These are phyloP conservation scores for Synergus japonicus DNA, from an alignment of 2,888 invertebrate species.

Conservation along the genomic window DNA sequence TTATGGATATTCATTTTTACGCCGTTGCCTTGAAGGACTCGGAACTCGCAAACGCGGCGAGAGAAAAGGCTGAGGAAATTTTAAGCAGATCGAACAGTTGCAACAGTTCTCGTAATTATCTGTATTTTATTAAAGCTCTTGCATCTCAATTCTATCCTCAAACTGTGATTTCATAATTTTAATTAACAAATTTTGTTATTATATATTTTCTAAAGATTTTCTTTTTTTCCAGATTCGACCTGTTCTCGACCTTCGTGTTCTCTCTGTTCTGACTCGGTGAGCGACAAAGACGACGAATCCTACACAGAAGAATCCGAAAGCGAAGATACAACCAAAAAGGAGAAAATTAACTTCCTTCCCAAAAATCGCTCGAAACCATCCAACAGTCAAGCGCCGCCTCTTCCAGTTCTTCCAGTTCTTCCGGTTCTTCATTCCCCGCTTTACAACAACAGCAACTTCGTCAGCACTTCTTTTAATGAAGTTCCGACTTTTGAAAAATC, in stretches of 20 bases:
- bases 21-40: constrained; percentile 82
- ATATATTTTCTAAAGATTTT: constrained; percentile 47
- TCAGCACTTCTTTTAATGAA: constrained; percentile 69
- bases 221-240: constrained; percentile 81
- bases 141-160: constrained; percentile 36
- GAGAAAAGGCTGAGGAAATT: constrained; percentile 82
- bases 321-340: constrained; percentile 66
- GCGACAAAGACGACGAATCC: constrained; percentile 74
- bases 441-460: constrained; percentile 62
- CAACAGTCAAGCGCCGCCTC: constrained; percentile 74
- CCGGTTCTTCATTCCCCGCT: constrained; percentile 63
- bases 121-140: neutral
- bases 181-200: too few relatives aligned
- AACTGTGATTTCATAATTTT: neutral
- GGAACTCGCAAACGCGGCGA: constrained; percentile 85
- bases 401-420: constrained; percentile 60
- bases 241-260: constrained; percentile 87
- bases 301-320: constrained; percentile 74
- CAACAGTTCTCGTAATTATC: constrained; percentile 73
- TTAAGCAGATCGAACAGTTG: constrained; percentile 75
- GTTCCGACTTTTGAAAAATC: constrained; percentile 52
- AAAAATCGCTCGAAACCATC: constrained; percentile 76
- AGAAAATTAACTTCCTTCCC: constrained; percentile 70
- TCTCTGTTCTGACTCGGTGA: constrained; percentile 79
- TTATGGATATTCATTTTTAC: constrained; percentile 89